Percentiles rank a stretch among this genome's conserved stretches.
Evolutionary conservation across 2,113 vertebrate species (phyloP).

Genomic region (Formicarius rufipectus): DNA sequence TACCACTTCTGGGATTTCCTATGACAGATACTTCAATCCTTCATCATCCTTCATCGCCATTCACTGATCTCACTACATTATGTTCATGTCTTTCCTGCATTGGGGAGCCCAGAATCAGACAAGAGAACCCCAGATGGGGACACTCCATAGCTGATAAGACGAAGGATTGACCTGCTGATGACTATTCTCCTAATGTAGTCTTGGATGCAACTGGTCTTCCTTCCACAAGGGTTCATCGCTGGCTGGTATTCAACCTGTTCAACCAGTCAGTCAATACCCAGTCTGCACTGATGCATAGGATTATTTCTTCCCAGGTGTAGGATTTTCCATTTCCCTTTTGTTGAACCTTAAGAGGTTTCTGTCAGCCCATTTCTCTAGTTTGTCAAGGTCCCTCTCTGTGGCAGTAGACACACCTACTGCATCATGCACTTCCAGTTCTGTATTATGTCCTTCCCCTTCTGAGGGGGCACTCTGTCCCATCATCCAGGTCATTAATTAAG

Average conservation of each 20-base stretch:
- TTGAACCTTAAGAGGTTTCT: neutral
- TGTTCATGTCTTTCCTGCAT: neutral
- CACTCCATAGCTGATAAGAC: neutral
- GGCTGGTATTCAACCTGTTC: neutral
- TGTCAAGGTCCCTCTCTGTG: neutral
- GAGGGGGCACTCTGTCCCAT: neutral
- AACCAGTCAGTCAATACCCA: neutral
- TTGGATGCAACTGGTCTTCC: neutral
- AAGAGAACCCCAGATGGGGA: accelerated
- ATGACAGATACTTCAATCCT: neutral
- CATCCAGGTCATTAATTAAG: accelerated
- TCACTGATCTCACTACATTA: neutral
- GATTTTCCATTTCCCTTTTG: neutral
- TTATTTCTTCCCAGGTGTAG: neutral
- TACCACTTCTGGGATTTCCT: neutral
- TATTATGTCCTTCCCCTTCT: neutral
- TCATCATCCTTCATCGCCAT: neutral
- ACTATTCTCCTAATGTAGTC: neutral
- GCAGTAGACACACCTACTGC: neutral
- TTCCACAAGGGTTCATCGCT: neutral
- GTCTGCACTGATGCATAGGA: neutral
- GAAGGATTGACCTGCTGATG: neutral
- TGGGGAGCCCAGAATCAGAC: neutral
- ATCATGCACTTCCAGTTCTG: neutral
- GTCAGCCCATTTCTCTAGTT: neutral